phyloP scores from a whole-genome alignment of 2,888 invertebrate species.

The Drosophila demipolita region DNA sequence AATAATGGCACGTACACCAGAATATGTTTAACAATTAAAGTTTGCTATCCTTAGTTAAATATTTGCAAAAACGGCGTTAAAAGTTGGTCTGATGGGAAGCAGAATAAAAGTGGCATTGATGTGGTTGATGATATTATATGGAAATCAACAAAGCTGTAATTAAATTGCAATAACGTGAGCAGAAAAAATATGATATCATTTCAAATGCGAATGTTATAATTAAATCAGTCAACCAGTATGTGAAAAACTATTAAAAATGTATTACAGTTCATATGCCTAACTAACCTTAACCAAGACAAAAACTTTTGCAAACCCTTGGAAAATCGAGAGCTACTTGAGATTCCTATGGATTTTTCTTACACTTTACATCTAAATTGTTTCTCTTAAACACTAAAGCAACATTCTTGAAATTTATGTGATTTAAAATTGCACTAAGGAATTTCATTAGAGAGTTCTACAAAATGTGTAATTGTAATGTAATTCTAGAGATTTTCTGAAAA shows the following conservation, averaged over 20 bases:
- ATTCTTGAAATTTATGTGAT: neutral
- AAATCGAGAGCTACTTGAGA: neutral
- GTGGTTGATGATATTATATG: conserved; percentile 26
- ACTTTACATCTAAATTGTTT: neutral
- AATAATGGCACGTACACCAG: neutral
- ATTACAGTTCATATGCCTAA: neutral
- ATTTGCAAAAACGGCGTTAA: conserved; percentile 7
- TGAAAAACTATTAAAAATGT: conserved; percentile 22
- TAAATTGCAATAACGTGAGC: conserved; percentile 55
- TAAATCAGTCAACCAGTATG: conserved; percentile 2
- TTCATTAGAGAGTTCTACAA: conserved; percentile 3
- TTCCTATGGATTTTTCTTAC: neutral
- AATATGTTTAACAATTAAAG: conserved; percentile 2
- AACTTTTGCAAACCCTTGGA: neutral
- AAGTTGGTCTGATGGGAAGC: conserved; percentile 20
- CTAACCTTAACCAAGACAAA: neutral
- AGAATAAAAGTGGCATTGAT: conserved; percentile 56
- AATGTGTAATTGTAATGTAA: neutral
- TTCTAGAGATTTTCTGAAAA: neutral
- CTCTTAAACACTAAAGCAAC: neutral
- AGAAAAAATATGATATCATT: neutral
- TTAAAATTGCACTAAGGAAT: neutral
- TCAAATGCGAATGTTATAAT: neutral
- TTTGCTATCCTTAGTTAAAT: conserved; percentile 7
- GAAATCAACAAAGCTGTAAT: conserved; percentile 44